These are phyloP conservation scores for Meriones psammophilus DNA, from an alignment of 2,797 vertebrate species.

Conservation along the genomic window DNA sequence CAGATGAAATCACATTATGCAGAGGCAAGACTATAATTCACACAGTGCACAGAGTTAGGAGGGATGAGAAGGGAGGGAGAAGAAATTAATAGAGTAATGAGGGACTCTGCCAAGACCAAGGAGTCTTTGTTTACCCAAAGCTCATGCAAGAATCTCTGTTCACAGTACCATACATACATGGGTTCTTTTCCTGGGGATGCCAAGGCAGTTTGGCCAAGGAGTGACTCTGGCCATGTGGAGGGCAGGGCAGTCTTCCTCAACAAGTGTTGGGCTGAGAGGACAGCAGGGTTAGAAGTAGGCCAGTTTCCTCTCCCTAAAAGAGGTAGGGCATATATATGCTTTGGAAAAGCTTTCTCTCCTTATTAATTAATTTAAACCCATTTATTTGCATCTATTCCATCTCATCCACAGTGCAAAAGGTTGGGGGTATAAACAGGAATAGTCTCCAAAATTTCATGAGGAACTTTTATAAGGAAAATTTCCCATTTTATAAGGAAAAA, in stretches of 20 bases:
- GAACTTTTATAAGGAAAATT: no score
- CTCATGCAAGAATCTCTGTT: slow-evolving; percentile 9
- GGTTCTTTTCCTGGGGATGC: not conserved
- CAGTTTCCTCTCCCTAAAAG: not conserved
- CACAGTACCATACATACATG: not conserved
- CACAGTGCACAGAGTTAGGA: not conserved
- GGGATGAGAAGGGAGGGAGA: not conserved
- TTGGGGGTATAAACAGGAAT: not conserved
- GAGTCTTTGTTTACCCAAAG: slow-evolving; percentile 56
- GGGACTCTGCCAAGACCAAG: slow-evolving; percentile 51
- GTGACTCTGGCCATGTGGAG: not conserved
- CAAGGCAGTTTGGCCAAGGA: not conserved
- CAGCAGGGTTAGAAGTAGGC: not conserved
- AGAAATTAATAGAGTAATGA: slow-evolving; percentile 71
- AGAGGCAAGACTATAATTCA: slow-evolving; percentile 71
- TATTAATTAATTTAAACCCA: not conserved
- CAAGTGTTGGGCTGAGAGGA: not conserved
- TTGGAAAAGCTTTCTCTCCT: not conserved
- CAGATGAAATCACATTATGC: slow-evolving; percentile 74
- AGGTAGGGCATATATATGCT: not conserved
- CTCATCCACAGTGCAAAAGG: not conserved
- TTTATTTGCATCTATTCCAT: not conserved
- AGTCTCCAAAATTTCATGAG: not conserved
- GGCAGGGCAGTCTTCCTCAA: not conserved
- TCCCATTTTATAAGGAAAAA: not conserved